Evolutionary conservation across 1,140 invertebrate genomes (phyloP), one percentile per base, ranked within the genome.

Genomic region (Tetramorium alpestre): DNA sequence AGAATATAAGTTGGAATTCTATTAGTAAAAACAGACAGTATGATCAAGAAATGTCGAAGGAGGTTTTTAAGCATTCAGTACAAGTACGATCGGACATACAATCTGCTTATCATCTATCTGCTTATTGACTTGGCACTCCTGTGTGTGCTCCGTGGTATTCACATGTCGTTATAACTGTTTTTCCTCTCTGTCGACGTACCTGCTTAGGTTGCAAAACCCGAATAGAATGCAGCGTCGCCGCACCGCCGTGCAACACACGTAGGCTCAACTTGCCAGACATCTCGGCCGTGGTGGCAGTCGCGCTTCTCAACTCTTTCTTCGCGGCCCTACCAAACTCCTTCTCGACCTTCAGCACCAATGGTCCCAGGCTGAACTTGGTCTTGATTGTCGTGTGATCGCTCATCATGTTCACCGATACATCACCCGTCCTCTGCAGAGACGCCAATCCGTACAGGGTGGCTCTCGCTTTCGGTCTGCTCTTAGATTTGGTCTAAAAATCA

Each of bases 121-220:
- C 18, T 56, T 54, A 56, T 73, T 22, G 28, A 56, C n/a, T 54
- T 65, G 28, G 8, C 10, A 56, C 38, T 73, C 70, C 18, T n/a
- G 70, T 73, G 28, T 2, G 70, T 33, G 33, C 33, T 56, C 18
- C 16, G n/a, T 38, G 18, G 10, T 54, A 56, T 56, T 56, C 33
- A 38, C n/a, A 51, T 33, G 13, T 56, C 16, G 4, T 1, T 38
- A 56, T 75, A 75, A 64, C 54, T 67, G 60, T 69, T 80, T 38
- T 38, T 49, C 33, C 18, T 7, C 5, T 67, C 22, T 38, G 3
- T 51, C 18, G 16, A 82, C 89, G 88, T 96, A 98, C 98, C 96
- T 98, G 97, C 96, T 98, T 98, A 3, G 98, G 98, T 92, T 98
- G 98, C 67, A 98, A 96, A 75, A 98, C 98, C 90, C 97, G 97